Evolutionary conservation across 2,888 invertebrate species (phyloP), one percentile per base, ranked within the genome.

Genomic region (Eristalinus sepulchralis): DNA sequence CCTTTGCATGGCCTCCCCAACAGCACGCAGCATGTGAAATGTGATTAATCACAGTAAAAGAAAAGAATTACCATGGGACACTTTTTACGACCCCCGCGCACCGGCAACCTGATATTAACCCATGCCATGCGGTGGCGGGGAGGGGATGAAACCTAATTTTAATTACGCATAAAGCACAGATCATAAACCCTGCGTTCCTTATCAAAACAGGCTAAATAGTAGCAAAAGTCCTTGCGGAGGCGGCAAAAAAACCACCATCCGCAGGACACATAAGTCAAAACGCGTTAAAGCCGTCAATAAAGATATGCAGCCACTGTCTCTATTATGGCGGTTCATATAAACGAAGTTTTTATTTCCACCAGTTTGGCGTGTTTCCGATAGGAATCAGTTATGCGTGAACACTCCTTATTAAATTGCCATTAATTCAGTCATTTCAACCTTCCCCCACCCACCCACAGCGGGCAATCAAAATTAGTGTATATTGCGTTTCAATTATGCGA

Each of bases 341-440:
- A 70, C 75, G 33, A 64, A 57, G 33, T 47, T 59, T 68, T 31
- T 72, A 9, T 76, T n/a, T 64, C 53, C 36, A 33, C 36, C 59
- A 33, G 20, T 67, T 66, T 55, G 33, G 81, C 76, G 76, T 81
- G 77, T 77, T 77, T 33, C 20, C 13, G 85, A 83, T 80, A 66
- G 17, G 75, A 80, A 83, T 83, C 83, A 63, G 47, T 85, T 76
- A 73, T 82, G 64, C 73, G 85, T 72, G 81, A 70, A 82, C 85
- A 85, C 85, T 85, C 81, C 81, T 85, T 82, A 85, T 85, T 82
- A 85, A 82, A 82, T 64, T 68, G 85, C 64, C 77, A 85, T 82
- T 85, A 85, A 78, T 78, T 70, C 73, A 47, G 81, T 72, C 77
- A 63, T 85, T 85, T 85, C 82, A 81, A 82, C 82, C n/a, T 1